Base-by-base conservation (phyloP, 1,140 invertebrate species). In the Pseudomyrmex gracilis region DNA sequence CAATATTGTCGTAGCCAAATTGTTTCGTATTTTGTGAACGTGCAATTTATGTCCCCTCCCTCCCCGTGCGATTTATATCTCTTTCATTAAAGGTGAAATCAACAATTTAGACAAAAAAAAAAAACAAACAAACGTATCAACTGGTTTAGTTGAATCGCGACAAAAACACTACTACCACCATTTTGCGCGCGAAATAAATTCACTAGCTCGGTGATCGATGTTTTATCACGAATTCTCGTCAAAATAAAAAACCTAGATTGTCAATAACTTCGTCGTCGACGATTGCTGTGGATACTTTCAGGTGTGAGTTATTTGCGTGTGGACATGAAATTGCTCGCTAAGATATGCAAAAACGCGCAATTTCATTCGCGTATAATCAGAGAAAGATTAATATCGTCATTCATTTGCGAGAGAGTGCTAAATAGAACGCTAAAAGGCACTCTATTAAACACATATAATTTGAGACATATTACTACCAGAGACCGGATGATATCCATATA, bases 1-100 rank as follows among this genome's bases (percentile, higher is more conserved):
- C 45, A 80, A 80, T 80, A 70, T 70, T 43, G 12, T 22, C 66
- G 53, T 80, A 60, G 64, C 45, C 76, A 80, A 71, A 80, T 80
- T 70, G 74, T 68, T 58, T 71, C 43, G 66, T 49, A 71, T 80
- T 60, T 80, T 53, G 66, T n/a, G 51, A 9, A 34, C 20, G 1
- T 13, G 7, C 45, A 80, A 80, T 80, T 70, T 80, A 80, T 45
- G 55, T 15, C n/a, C 17, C 5, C 34, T 34, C 34, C 7, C 34
- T 34, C 34, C 66, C 51, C 53, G 43, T 20, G 51, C 60, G 64
- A 80, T 47, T 77, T 67, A 45, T 77, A 45, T 67, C 12, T 43
- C 47, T 74, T 74, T 77, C 63, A 77, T 77, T 77, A 77, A 53
- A 66, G 8, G 3, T 17, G 24, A 60, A 12, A 47, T 66, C 47